Conservation (phyloP, 2,797 vertebrate genomes). For the Chanos chanos region DNA sequence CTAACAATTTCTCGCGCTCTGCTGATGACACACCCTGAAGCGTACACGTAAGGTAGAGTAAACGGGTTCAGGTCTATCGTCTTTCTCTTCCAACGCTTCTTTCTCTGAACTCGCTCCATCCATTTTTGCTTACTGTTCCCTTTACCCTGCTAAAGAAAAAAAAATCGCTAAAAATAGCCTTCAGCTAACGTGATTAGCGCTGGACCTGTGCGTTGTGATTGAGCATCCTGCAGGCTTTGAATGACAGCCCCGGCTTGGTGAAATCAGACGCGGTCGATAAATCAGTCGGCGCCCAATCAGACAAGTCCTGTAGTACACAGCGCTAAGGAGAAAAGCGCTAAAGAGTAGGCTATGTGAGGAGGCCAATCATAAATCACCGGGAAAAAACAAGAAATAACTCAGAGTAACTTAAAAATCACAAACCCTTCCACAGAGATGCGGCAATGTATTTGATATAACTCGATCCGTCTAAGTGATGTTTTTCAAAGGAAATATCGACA, state of each 20-base stretch:
- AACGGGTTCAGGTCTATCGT: neutral
- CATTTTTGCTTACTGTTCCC: neutral
- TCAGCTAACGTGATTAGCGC: conserved; percentile 28
- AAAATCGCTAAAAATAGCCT: conserved; percentile 12
- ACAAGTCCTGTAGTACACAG: too few species aligned
- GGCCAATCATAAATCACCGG: too few species aligned
- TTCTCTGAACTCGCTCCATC: neutral
- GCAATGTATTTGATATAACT: too few species aligned
- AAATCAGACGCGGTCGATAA: conserved; percentile 8
- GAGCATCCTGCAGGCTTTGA: conserved; percentile 23
- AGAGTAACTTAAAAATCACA: too few species aligned
- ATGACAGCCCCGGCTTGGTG: conserved; percentile 24
- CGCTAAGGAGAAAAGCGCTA: neutral
- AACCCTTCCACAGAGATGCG: too few species aligned
- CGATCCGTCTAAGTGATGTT: too few species aligned
- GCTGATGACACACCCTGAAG: too few species aligned
- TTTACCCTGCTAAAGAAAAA: neutral
- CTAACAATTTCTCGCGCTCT: too few species aligned
- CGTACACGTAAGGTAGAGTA: too few species aligned
- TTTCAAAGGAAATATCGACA: too few species aligned
- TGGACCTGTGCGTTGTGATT: conserved; percentile 17
- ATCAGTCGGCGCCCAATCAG: neutral
- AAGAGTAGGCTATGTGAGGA: too few species aligned
- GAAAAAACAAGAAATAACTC: too few species aligned
- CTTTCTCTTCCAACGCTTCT: neutral